Conservation (phyloP, 2,888 invertebrate species). For the Ophonus ardosiacus region DNA sequence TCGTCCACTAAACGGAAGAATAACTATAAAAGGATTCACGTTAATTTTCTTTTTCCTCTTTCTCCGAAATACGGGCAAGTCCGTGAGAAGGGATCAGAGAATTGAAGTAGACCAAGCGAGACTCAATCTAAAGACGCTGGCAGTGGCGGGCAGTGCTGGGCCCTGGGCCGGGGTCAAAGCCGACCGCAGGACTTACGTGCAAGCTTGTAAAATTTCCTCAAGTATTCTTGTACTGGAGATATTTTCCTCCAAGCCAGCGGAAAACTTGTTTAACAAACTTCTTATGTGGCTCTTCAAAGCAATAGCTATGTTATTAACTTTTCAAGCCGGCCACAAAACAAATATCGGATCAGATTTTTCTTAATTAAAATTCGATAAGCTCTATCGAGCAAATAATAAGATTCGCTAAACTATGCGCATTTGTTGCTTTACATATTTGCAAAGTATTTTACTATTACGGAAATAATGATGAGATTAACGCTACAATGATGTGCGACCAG, state of each 20-base stretch:
- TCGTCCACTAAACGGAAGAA: slow-evolving; percentile 64
- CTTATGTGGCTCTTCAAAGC: slow-evolving; percentile 43
- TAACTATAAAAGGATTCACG: slow-evolving; percentile 67
- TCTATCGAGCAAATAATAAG: neutral
- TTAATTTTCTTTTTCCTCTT: slow-evolving; percentile 67
- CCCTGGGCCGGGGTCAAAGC: neutral
- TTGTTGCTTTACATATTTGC: too few relatives aligned
- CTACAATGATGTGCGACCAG: too few relatives aligned
- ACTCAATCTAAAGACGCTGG: slow-evolving; percentile 56
- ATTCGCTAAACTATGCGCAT: neutral
- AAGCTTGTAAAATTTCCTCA: slow-evolving; percentile 42
- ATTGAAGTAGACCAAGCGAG: slow-evolving; percentile 61
- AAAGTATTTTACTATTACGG: too few relatives aligned
- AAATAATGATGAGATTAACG: too few relatives aligned
- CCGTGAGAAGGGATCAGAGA: slow-evolving; percentile 61
- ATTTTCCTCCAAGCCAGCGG: slow-evolving; percentile 33
- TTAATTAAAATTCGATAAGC: slow-evolving; percentile 36
- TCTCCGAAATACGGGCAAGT: slow-evolving; percentile 53
- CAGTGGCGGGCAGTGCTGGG: neutral
- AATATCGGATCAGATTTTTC: slow-evolving; percentile 16
- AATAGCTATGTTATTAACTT: slow-evolving; percentile 40
- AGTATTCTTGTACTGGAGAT: slow-evolving; percentile 41
- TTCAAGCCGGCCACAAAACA: neutral
- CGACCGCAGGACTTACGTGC: slow-evolving; percentile 37
- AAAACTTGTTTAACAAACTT: slow-evolving; percentile 44